A percentile compares a stretch with the other conserved stretches of the same genome.
Evolutionary conservation across 2,113 vertebrate species (phyloP).

Genomic region (Azemiops feae): DNA sequence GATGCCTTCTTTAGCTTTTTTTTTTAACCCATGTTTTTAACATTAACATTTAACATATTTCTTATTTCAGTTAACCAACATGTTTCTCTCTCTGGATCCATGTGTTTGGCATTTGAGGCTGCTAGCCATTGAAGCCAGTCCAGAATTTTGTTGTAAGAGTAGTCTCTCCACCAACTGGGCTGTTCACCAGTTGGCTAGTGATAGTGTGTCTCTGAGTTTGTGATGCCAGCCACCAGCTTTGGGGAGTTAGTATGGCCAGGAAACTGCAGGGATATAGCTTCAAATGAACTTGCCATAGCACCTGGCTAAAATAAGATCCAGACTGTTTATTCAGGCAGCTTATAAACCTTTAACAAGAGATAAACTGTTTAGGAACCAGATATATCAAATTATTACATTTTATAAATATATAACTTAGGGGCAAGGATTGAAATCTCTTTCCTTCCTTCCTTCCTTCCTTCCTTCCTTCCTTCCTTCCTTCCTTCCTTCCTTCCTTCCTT

Average conservation of each 20-base stretch:
- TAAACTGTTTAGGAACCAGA: constrained; percentile 52
- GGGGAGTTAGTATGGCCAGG: constrained; percentile 2
- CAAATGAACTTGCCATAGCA: not conserved
- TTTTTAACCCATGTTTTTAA: not conserved
- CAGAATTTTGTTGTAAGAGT: not conserved
- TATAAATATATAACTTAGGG: constrained; percentile 53
- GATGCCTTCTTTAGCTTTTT: not conserved
- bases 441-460: not conserved
- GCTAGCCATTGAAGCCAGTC: not conserved
- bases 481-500: too few relatives aligned
- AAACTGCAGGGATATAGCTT: not conserved
- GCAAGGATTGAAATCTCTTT: not conserved
- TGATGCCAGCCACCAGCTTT: not conserved
- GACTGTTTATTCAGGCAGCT: constrained; percentile 25
- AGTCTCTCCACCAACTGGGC: not conserved
- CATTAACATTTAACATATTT: not conserved
- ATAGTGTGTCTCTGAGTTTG: not conserved
- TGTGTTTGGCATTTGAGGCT: not conserved
- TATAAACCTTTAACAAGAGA: constrained; percentile 43
- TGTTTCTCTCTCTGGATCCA: not conserved
- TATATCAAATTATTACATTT: constrained; percentile 18
- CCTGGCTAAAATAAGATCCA: constrained; percentile 35
- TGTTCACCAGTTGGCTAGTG: not conserved
- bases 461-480: not conserved
- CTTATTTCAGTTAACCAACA: not conserved